Percentiles rank a stretch among this genome's conserved stretches.
phyloP scores from a whole-genome alignment of 1,140 invertebrate species.

The Aphaenogaster rudis region DNA sequence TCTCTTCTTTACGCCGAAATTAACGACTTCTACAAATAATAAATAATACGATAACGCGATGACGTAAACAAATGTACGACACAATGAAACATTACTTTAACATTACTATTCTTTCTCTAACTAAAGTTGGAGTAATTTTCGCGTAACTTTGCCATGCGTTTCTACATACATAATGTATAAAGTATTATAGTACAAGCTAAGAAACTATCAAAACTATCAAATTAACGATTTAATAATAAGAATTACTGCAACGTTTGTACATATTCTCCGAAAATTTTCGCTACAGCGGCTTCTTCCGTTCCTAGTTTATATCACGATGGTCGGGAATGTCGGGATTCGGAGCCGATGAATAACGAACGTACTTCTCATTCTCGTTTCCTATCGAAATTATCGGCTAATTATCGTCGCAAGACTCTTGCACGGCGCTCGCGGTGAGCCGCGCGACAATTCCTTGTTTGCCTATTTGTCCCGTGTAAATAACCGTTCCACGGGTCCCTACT shows the following conservation, averaged over 20 bases:
- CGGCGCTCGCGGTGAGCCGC: slow-evolving; percentile 66
- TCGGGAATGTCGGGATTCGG: not conserved
- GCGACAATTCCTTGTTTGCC: slow-evolving; percentile 81
- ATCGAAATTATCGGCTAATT: slow-evolving; percentile 70
- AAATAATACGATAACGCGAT: not conserved
- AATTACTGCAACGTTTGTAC: not conserved
- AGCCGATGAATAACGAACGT: slow-evolving; percentile 12
- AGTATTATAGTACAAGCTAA: not conserved
- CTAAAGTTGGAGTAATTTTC: not conserved
- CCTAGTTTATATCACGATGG: not conserved
- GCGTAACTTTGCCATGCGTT: not conserved
- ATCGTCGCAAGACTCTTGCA: slow-evolving; percentile 72
- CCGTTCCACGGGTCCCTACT: slow-evolving; percentile 77
- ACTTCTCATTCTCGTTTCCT: slow-evolving; percentile 62
- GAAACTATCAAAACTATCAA: not conserved
- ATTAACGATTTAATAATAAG: not conserved
- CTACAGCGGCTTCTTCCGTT: not conserved
- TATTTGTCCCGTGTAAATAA: slow-evolving; percentile 81
- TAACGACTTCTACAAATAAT: slow-evolving; percentile 15
- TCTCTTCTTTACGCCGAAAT: not conserved
- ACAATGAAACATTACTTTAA: not conserved
- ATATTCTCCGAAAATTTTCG: not conserved
- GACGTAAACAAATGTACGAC: not conserved
- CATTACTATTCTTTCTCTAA: not conserved
- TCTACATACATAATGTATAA: not conserved